Conservation (phyloP, 92 coral and sea anemone genomes). For the Pocillopora meandrina region DNA sequence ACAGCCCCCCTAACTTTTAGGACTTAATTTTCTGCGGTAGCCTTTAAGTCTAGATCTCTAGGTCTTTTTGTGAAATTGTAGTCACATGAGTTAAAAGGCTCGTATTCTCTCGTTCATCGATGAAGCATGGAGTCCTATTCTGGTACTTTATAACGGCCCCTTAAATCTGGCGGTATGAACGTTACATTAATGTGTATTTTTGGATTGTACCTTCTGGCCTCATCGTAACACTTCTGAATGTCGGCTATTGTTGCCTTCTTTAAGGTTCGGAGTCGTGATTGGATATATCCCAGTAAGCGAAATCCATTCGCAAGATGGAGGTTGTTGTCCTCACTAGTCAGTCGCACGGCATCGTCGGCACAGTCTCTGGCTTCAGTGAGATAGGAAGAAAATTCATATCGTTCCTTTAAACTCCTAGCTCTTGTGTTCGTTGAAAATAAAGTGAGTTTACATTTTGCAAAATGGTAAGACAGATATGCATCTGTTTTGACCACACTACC, state of each 20-base stretch:
- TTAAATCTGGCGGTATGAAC: too few species aligned
- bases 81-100: too few species aligned
- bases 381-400: slow-evolving; percentile 25
- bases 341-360: slow-evolving; percentile 31
- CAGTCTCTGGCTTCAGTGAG: slow-evolving; percentile 56
- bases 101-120: too few species aligned
- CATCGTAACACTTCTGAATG: neutral
- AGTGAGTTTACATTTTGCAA: slow-evolving; percentile 12
- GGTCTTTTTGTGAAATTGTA: too few species aligned
- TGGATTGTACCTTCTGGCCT: too few species aligned
- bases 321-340: slow-evolving; percentile 20
- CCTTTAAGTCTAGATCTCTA: too few species aligned
- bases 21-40: too few species aligned
- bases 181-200: too few species aligned
- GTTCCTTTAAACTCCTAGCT: neutral
- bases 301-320: slow-evolving; percentile 14
- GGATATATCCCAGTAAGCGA: slow-evolving; percentile 48
- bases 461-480: slow-evolving; percentile 20
- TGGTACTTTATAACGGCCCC: too few species aligned
- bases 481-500: slow-evolving; percentile 51
- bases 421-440: neutral
- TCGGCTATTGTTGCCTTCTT: neutral
- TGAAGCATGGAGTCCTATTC: too few species aligned
- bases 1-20: too few species aligned
- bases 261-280: neutral